Conservation (phyloP, 2,113 vertebrate species). For the Phyllostomus discolor region DNA sequence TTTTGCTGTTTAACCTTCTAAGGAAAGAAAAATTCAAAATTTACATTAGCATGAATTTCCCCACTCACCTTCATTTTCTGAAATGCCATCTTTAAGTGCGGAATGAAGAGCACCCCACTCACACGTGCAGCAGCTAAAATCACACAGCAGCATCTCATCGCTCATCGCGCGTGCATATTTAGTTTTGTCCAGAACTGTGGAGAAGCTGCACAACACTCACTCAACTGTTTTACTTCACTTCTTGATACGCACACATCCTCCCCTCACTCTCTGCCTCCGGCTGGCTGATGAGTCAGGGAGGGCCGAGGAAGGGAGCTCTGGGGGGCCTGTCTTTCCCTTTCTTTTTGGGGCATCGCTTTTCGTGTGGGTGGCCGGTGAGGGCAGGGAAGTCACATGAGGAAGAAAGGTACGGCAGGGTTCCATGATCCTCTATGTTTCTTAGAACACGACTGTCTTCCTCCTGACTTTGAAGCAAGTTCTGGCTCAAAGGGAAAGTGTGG, state of each 20-base stretch:
- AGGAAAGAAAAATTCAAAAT: not conserved
- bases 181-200: not conserved
- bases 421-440: not conserved
- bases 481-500: not conserved
- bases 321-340: not conserved
- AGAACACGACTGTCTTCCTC: not conserved
- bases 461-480: not conserved
- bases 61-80: not conserved
- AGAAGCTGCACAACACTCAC: not conserved
- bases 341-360: not conserved
- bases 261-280: not conserved
- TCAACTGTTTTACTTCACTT: not conserved
- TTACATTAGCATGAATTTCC: not conserved
- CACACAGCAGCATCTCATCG: no score
- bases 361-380: not conserved
- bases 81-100: not conserved
- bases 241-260: not conserved
- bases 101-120: not conserved
- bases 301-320: not conserved
- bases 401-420: not conserved
- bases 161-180: rapidly evolving
- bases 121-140: not conserved
- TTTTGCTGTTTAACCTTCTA: not conserved
- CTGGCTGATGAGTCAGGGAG: not conserved
- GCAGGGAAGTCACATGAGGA: not conserved